These are phyloP conservation scores for Aporophyla lueneburgensis DNA, from an alignment of 2,888 invertebrate species.

Conservation along the genomic window DNA sequence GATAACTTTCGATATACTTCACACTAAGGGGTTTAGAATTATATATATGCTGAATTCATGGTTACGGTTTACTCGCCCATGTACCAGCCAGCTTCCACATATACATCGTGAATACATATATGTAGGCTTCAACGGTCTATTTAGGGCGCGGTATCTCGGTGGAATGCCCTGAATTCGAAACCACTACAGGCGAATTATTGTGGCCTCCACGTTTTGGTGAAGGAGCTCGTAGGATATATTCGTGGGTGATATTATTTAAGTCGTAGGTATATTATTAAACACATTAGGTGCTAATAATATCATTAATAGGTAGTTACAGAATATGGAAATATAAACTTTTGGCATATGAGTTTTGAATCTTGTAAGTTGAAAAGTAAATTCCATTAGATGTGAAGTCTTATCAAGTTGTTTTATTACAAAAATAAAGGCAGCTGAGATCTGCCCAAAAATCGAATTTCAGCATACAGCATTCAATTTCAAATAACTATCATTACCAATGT, in stretches of 20 bases:
- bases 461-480: too few species aligned
- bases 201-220: constrained; percentile 7
- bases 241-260: neutral
- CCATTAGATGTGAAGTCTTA: too few species aligned
- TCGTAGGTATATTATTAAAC: neutral
- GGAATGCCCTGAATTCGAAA: constrained; percentile 49
- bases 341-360: too few species aligned
- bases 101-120: neutral
- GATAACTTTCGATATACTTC: too few species aligned
- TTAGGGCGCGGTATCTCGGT: constrained; percentile 23
- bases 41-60: too few species aligned
- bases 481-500: too few species aligned
- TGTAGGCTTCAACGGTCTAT: neutral
- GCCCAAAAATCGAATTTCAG: neutral
- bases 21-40: too few species aligned
- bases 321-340: too few species aligned
- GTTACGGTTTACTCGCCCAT: too few species aligned
- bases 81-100: too few species aligned
- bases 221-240: neutral
- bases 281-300: neutral
- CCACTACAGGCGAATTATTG: constrained; percentile 23
- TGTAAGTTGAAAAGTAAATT: too few species aligned
- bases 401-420: too few species aligned
- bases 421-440: neutral
- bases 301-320: neutral